Base-by-base conservation (phyloP, 2,888 invertebrate species). In the Ophion obscuratus region DNA sequence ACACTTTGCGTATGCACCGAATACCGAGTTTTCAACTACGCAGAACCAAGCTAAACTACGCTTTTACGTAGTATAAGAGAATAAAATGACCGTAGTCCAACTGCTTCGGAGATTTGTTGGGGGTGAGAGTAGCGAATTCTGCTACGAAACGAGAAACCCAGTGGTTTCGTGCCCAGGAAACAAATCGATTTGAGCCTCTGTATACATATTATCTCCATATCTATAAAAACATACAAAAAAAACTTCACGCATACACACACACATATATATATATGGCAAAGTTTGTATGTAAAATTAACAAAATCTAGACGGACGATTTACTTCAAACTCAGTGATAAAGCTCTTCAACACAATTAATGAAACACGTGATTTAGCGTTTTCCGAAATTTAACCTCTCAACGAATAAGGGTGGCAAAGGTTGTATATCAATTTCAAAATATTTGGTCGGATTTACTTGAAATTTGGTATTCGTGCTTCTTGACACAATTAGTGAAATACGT, bases 91-190 rank as follows among this genome's bases (percentile, higher is more conserved):
- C 67, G 71, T 71, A 14, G 36, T 70, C 81, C 76, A 66, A 64
- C 73, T 61, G 70, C 73, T 61, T 66, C 36, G 66, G 74, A 67
- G 73, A 31, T 59, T 73, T 61, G 27, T 2, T 2, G 47, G 24
- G 40, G 14, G 10, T 17, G 47, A 47, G 47, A 47, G 7, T 20
- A 14, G n/a, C 36, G 40, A 4, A n/a, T 31, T 14, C 44, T 70
- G 57, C 17, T 44, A 57, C 40, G 68, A 59, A 74, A 74, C 62
- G 68, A 79, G 76, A 80, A 76, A 76, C 71, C 80, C 66, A 84
- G 80, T 80, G 70, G 84, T 74, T 80, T 80, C 80, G 80, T 84
- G 84, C 68, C 64, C 80, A 66, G 80, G 80, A 76, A 80, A 80
- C 31, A 31, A 31, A 31, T 31, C 31, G 31, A 31, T 31, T 31